These are phyloP conservation scores for Rhopilema esculentum DNA, from an alignment of 30 jellyfish, hydroid and myxozoan species.

Conservation along the genomic window DNA sequence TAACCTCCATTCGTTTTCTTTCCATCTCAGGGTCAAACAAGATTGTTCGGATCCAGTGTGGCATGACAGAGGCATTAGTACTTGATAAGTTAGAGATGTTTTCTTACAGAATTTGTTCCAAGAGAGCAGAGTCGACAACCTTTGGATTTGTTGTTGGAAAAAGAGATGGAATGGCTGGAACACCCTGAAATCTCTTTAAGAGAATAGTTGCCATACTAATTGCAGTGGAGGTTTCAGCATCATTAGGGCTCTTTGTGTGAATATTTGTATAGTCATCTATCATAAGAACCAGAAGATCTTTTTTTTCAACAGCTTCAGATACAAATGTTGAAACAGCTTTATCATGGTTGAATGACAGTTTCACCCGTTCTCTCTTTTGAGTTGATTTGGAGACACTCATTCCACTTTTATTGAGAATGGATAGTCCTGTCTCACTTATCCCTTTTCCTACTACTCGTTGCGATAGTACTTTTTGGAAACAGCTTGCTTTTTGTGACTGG, in stretches of 20 bases:
- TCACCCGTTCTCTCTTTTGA: not conserved
- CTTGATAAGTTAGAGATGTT: not conserved
- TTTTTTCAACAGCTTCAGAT: constrained; percentile 12
- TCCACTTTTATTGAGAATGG: constrained; percentile 35
- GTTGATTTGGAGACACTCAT: constrained; percentile 16
- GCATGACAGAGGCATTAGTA: constrained; percentile 22
- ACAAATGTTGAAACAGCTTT: not conserved
- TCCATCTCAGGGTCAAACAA: constrained; percentile 37
- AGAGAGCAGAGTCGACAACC: not conserved
- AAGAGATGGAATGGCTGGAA: constrained; percentile 21
- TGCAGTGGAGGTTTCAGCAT: constrained; percentile 19
- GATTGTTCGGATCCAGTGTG: constrained; percentile 17
- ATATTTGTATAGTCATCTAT: constrained; percentile 27
- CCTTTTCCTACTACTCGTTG: constrained; percentile 1
- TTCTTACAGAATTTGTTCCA: not conserved
- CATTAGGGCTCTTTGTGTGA: constrained; percentile 4
- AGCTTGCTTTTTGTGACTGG: constrained; percentile 41
- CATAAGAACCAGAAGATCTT: constrained; percentile 28
- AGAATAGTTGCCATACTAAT: constrained; percentile 45
- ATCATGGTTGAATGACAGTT: constrained; percentile 1
- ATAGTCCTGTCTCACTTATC: constrained; percentile 22
- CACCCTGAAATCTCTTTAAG: constrained; percentile 3
- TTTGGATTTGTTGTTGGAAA: not conserved
- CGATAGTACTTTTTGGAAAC: constrained; percentile 25
- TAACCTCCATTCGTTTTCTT: not conserved